Conservation (phyloP, 2,888 invertebrate species). For the Portevinia maculata region DNA sequence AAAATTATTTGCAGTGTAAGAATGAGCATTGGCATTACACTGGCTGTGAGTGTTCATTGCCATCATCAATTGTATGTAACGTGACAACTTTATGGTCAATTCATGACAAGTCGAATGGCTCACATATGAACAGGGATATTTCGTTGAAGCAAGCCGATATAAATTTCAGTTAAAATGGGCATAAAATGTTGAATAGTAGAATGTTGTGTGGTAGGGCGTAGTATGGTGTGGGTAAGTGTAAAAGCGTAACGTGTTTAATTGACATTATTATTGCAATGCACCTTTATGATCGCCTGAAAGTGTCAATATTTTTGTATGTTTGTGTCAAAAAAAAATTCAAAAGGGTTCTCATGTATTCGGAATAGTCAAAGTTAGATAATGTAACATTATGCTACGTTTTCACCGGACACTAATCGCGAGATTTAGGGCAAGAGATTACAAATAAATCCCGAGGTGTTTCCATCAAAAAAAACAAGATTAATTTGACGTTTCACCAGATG, state of each 20-base stretch:
- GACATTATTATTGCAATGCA: slow-evolving; percentile 27
- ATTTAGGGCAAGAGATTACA: too few species aligned
- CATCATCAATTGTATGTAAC: slow-evolving; percentile 50
- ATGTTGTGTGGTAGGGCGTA: too few species aligned
- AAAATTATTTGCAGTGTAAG: too few species aligned
- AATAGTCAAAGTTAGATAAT: too few species aligned
- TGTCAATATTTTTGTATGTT: too few species aligned
- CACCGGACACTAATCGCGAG: too few species aligned
- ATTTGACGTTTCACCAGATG: too few species aligned
- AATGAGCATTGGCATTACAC: not conserved
- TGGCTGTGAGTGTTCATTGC: slow-evolving; percentile 33
- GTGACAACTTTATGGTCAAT: slow-evolving; percentile 58
- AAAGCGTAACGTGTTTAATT: slow-evolving; percentile 35
- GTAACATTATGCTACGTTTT: too few species aligned
- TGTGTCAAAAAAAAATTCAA: slow-evolving; percentile 4
- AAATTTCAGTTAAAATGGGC: slow-evolving; percentile 21
- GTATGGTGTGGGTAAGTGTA: not conserved
- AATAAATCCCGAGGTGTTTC: too few species aligned
- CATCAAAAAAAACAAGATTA: too few species aligned
- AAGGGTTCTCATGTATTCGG: too few species aligned
- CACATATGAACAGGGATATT: not conserved
- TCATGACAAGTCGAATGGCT: slow-evolving; percentile 44
- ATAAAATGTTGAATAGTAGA: not conserved
- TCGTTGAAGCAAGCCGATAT: too few species aligned
- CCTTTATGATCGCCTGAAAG: not conserved